Evolutionary conservation across 2,797 vertebrate genomes (phyloP), one percentile per base, ranked within the genome.

Genomic region (Hemibagrus guttatus): DNA sequence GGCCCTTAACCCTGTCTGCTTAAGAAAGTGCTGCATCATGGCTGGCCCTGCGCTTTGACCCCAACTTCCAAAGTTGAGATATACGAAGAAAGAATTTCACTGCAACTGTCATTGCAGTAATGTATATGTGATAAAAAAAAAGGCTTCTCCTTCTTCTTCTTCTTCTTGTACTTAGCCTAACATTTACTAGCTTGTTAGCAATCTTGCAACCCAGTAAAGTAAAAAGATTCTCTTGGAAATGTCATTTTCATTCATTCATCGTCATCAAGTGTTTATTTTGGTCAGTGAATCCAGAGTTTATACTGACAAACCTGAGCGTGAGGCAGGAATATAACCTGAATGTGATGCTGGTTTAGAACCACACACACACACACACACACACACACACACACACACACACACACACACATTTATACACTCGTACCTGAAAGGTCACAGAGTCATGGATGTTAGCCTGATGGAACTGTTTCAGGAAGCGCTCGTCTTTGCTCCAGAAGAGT

Each of bases 401-500:
- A 54, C 9, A 4, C 46, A 49, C 46, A 49, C 46, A 6, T 49
- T 49, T 49, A 49, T 49, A 49, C 46, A 49, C 5, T 49, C 68
- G 68, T 95, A 99, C 98, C 98, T 98, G 96, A 92, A 97, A 99
- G 90, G 92, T 93, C 92, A 99, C 85, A 58, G 93, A 91, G 88
- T 97, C 95, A 75, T 96, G 94, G 90, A 98, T 90, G 88, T 97
- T 93, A 13, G 93, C 84, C 23, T 97, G 92, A 4, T 28, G 83
- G 91, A 99, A 99, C 93, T 99, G 98, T 39, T 92, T 92, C 84
- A 97, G 93, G 94, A 98, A 98, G 66, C 97, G 96, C 13, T 97
- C 95, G 0, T 98, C 97, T 88, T 94, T 92, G 80, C 97, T 98
- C 98, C 97, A 99, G 94, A 99, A 99, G 26, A 99, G 94, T 3